A percentile compares a stretch with the other conserved stretches of the same genome.
Conservation (phyloP, 2,797 vertebrate genomes). For the Mus minutoides region DNA sequence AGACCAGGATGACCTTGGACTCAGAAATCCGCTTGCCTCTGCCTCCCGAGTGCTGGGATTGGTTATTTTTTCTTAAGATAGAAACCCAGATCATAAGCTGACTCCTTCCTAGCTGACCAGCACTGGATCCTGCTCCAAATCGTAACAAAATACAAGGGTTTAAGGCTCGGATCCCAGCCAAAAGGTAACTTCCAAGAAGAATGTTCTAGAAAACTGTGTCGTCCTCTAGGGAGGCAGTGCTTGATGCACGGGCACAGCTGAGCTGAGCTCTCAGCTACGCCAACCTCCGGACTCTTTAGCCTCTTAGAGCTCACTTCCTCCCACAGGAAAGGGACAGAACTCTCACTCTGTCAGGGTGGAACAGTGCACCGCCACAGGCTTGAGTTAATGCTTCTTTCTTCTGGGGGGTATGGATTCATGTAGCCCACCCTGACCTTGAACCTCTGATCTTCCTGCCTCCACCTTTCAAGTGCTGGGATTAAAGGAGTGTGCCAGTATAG, state of each 20-base stretch:
- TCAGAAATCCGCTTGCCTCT: no score
- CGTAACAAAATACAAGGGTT: background rate
- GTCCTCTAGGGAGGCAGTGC: background rate
- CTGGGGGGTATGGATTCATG: background rate
- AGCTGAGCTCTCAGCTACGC: background rate
- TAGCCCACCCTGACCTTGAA: background rate
- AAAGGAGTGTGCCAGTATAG: background rate
- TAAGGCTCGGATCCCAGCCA: background rate
- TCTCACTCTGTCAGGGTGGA: accelerated
- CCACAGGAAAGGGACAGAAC: background rate
- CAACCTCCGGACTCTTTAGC: background rate
- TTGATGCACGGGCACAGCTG: background rate
- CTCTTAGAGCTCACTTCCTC: background rate
- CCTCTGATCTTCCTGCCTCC: background rate
- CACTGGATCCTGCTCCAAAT: background rate
- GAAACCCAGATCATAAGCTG: background rate
- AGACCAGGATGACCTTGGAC: no score
- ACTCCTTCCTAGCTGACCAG: background rate
- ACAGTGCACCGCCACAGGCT: background rate
- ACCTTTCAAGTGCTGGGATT: background rate
- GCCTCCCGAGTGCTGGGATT: no score
- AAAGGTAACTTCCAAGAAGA: background rate
- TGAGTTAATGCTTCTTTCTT: background rate
- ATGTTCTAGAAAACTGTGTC: background rate
- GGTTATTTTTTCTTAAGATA: background rate